Evolutionary conservation across 2,888 invertebrate species (phyloP), one percentile per base, ranked within the genome.

Genomic region (Amiota communis): DNA sequence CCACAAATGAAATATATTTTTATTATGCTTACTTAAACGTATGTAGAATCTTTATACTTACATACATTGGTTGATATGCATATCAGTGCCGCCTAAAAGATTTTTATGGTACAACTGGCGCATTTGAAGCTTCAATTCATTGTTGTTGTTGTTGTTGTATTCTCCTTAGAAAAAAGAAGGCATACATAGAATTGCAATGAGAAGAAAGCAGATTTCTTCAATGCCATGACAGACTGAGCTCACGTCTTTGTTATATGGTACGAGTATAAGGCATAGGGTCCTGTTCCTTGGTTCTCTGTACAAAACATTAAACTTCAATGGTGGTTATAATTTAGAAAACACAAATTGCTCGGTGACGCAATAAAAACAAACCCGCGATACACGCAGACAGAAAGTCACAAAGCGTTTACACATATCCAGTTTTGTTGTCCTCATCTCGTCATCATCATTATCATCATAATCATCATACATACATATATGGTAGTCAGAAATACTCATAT

Each of bases 261-360:
- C 11, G 4, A 13, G 13, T 51, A 51, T 51, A 10, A 2, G n/a
- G 59, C 59, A 10, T 15, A 15, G 20, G 17, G 20, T 11, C 59
- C 20, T 20, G 53, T 51, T 51, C 8, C 53, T 51, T 20, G 20
- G 4, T 59, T 11, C 20, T 63, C n/a, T 63, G 23, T n/a, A 68
- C 51, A 68, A 68, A 68, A 68, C 67, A 68, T 68, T 68, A 68
- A 68, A 68, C 67, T 68, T 68, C 67, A 68, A 68, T 68, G 67
- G 67, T 53, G 51, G 67, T 68, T 68, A 68, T 68, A 68, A 68
- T 68, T 68, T 68, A 68, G 67, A 51, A 68, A 68, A 68, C 67
- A 68, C 67, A 68, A 68, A 68, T 68, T 68, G 67, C 53, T 23
- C 51, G 51, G 17, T 20, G 67, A 13, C 51, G 23, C 20, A 53